Conservation (phyloP, 2,888 invertebrate species). For the Dyspetes luteomarginatus region DNA sequence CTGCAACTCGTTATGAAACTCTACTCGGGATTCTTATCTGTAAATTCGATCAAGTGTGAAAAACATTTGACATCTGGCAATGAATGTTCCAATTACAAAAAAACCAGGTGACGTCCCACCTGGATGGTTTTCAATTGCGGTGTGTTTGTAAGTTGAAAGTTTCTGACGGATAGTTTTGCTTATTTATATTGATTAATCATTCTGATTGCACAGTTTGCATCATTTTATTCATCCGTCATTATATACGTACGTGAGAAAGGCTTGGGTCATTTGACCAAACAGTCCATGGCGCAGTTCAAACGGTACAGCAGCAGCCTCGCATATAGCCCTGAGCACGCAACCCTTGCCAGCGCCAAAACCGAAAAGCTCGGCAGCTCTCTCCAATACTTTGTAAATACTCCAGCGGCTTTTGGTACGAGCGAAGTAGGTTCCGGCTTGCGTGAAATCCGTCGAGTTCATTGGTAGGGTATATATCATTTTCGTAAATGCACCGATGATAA, state of each 20-base stretch:
- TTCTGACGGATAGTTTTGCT: no score
- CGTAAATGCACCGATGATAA: constrained; percentile 82
- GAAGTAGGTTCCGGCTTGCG: constrained; percentile 77
- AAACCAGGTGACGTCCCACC: no score
- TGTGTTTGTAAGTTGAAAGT: no score
- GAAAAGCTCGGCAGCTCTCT: constrained; percentile 84
- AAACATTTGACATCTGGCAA: no score
- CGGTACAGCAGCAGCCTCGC: constrained; percentile 89
- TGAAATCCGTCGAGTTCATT: constrained; percentile 80
- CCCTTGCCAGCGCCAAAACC: constrained; percentile 83
- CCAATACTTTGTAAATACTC: constrained; percentile 88
- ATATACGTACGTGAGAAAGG: constrained; percentile 86
- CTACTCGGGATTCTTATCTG: no score
- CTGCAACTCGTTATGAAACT: no score
- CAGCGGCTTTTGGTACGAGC: constrained; percentile 82
- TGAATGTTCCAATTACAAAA: no score
- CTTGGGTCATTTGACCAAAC: constrained; percentile 90
- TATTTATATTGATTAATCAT: no score
- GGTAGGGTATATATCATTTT: constrained; percentile 82
- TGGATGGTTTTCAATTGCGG: no score
- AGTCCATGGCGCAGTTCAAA: constrained; percentile 89
- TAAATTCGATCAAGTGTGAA: no score
- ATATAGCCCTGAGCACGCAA: constrained; percentile 90
- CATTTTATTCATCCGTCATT: no score
- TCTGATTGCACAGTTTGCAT: no score